A percentile compares a stretch with the other conserved stretches of the same genome.
Conservation (phyloP, 2,113 vertebrate genomes). For the Varanus salvator region DNA sequence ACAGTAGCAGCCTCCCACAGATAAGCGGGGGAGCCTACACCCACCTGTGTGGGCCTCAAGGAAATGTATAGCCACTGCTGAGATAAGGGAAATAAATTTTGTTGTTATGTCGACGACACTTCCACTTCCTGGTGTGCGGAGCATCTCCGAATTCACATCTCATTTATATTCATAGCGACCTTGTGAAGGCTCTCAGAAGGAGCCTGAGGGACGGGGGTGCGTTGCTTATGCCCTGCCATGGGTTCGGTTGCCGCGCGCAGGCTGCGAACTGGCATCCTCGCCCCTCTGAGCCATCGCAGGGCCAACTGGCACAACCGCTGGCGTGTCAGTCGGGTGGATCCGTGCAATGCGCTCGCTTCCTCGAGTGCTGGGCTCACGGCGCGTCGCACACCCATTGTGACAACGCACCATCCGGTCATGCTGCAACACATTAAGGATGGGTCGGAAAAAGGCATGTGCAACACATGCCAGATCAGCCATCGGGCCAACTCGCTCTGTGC, state of each 20-base stretch:
- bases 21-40: fast-evolving
- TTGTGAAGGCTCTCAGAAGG: neutral
- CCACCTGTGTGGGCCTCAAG: neutral
- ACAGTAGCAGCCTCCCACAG: fast-evolving
- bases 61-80: neutral
- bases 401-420: neutral
- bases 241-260: neutral
- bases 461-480: neutral
- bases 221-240: neutral
- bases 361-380: too few relatives aligned
- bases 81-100: conserved; percentile 18
- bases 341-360: too few relatives aligned
- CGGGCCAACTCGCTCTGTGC: neutral
- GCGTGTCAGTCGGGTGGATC: neutral
- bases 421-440: neutral
- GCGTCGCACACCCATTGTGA: neutral
- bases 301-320: too few relatives aligned
- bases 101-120: conserved; percentile 5
- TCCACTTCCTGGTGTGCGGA: neutral
- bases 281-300: too few relatives aligned
- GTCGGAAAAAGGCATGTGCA: neutral
- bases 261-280: neutral
- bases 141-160: neutral
- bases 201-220: neutral
- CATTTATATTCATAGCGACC: neutral